Evolutionary conservation across 2,888 invertebrate species (phyloP), one percentile per base, ranked within the genome.

Genomic region (Spisula solida): DNA sequence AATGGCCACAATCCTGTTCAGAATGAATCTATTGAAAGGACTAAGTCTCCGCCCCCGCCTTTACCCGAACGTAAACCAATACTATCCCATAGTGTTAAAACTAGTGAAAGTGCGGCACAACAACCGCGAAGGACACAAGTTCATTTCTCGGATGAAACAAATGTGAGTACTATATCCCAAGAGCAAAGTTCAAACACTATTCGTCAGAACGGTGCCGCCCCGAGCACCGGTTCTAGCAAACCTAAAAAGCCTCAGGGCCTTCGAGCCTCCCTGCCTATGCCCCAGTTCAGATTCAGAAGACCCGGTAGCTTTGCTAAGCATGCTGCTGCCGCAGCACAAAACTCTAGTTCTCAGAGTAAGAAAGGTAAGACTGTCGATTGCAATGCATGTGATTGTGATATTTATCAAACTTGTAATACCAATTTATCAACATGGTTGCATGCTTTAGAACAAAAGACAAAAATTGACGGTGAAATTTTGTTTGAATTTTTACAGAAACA

Each of bases 401-500:
- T 81, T 86, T 79, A 78, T 75, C 25, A 70, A 56, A 82, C 82
- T 51, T 41, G 78, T 79, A 51, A 55, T 34, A 56, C 56, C 34
- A 85, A 80, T 84, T 48, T 41, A 47, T 25, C 82, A 25, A 51
- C 75, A 25, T 90, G 92, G 90, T 85, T 92, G 91, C 92, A 92
- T 93, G 90, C 84, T 79, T 81, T 90, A 55, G 91, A 92, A 87
- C 75, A 60, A 87, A 91, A 91, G 82, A 88, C 90, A 84, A 92
- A 92, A 88, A 90, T 80, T 91, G 92, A 93, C 81, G 92, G 91
- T 82, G 93, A 93, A 91, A 92, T 88, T 92, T 89, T 94, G 84
- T 93, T 92, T 93, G 91, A 92, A 90, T 94, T 93, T 89, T 94
- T 94, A 85, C 94, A 94, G 94, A 94, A 93, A 94, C 94, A 89